phyloP scores from a whole-genome alignment of 2,113 vertebrate species.

The Paradoxurus hermaphroditus region DNA sequence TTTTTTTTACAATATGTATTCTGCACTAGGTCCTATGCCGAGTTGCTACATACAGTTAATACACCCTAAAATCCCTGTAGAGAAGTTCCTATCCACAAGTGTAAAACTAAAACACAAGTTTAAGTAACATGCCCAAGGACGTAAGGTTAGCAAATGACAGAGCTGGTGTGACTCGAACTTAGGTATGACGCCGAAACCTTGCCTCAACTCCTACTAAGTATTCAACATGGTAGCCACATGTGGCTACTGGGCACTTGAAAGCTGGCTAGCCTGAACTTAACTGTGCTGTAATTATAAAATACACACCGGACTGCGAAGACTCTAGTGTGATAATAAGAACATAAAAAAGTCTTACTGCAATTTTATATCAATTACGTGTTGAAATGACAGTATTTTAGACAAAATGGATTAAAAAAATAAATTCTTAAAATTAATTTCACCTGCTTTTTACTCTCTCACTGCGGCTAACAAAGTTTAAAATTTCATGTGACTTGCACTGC shows the following conservation, averaged over 20 bases:
- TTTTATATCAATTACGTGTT: neutral
- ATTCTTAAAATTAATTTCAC: neutral
- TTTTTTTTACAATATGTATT: neutral
- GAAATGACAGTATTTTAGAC: neutral
- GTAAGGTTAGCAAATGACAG: neutral
- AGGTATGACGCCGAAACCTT: neutral
- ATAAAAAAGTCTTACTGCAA: neutral
- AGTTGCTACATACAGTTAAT: neutral
- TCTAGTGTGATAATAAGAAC: neutral
- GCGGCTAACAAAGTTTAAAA: slow-evolving; percentile 2
- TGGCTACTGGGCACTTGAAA: neutral
- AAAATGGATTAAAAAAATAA: neutral
- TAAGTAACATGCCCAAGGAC: neutral
- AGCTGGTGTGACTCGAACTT: neutral
- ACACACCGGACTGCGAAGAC: neutral
- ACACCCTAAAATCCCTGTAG: neutral
- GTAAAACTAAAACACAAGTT: neutral
- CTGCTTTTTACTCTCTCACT: neutral
- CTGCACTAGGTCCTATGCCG: neutral
- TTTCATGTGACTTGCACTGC: neutral
- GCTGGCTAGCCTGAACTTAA: neutral
- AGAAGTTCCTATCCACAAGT: neutral
- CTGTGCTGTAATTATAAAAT: neutral
- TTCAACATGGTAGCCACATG: neutral
- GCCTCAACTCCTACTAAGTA: neutral